A percentile compares a stretch with the other conserved stretches of the same genome.
phyloP scores from a whole-genome alignment of 2,113 vertebrate species.

The Dromas ardeola region DNA sequence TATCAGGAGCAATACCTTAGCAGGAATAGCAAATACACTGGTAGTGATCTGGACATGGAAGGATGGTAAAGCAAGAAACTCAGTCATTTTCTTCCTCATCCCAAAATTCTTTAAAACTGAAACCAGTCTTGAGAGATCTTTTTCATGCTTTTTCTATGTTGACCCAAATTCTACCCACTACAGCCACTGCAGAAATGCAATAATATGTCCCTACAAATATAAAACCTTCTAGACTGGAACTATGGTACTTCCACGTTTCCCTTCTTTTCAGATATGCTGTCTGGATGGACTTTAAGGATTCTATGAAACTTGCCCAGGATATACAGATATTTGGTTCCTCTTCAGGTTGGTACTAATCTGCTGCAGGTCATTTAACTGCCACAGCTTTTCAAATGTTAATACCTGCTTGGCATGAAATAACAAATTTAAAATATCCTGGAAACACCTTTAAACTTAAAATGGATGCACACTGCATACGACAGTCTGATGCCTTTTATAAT shows the following conservation, averaged over 20 bases:
- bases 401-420: neutral
- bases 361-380: neutral
- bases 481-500: neutral
- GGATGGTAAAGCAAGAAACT: neutral
- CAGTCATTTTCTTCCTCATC: neutral
- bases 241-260: neutral
- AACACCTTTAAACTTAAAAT: neutral
- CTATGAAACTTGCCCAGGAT: neutral
- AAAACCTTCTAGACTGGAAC: neutral
- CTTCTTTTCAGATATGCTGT: neutral
- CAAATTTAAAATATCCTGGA: neutral
- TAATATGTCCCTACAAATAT: neutral
- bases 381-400: neutral
- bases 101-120: rapidly evolving
- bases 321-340: neutral
- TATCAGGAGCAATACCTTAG: neutral
- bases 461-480: rapidly evolving
- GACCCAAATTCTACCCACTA: neutral
- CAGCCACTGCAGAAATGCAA: neutral
- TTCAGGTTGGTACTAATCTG: neutral
- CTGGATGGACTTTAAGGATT: neutral
- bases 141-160: rapidly evolving
- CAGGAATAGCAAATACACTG: neutral
- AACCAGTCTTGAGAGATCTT: neutral
- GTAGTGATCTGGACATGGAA: neutral